These are phyloP conservation scores for Oryzias woworae DNA, from an alignment of 2,113 vertebrate genomes.

Conservation along the genomic window DNA sequence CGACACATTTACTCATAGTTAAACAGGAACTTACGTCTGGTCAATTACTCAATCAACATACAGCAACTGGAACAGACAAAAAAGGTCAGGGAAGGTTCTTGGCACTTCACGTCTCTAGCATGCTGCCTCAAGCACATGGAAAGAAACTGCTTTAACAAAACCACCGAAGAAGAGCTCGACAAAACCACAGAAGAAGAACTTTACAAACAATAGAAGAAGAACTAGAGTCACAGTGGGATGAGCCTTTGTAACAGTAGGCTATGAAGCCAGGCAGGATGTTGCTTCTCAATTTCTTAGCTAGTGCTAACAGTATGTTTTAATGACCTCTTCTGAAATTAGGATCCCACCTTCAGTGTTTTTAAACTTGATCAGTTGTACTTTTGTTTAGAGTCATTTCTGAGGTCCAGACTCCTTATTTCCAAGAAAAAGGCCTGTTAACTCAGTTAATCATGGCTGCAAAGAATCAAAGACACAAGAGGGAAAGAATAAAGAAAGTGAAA, in stretches of 20 bases:
- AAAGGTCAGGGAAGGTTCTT: too few relatives aligned
- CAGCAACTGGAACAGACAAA: too few relatives aligned
- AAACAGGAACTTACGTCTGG: too few relatives aligned
- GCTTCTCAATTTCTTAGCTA: background rate
- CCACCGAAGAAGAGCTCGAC: too few relatives aligned
- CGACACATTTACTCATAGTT: too few relatives aligned
- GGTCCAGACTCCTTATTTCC: slow-evolving; percentile 23
- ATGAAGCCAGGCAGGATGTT: background rate
- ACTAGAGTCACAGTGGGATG: too few relatives aligned
- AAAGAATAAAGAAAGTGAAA: slow-evolving; percentile 1
- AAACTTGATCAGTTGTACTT: slow-evolving; percentile 17
- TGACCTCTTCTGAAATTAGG: slow-evolving; percentile 16
- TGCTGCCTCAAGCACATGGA: too few relatives aligned
- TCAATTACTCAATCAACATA: too few relatives aligned
- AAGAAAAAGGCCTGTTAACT: slow-evolving; percentile 24
- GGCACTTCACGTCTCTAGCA: too few relatives aligned
- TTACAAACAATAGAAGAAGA: too few relatives aligned
- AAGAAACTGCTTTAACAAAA: too few relatives aligned
- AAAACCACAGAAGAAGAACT: too few relatives aligned
- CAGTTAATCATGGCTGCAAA: slow-evolving; percentile 17
- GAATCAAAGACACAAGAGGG: slow-evolving; percentile 16
- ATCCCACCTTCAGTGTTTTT: slow-evolving; percentile 22
- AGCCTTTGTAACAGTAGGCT: background rate
- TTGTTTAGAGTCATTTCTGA: slow-evolving; percentile 5
- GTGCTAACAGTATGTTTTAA: background rate